Base-by-base conservation (phyloP, 1,140 invertebrate genomes). In the Hermatobates lingyangjiaoensis region DNA sequence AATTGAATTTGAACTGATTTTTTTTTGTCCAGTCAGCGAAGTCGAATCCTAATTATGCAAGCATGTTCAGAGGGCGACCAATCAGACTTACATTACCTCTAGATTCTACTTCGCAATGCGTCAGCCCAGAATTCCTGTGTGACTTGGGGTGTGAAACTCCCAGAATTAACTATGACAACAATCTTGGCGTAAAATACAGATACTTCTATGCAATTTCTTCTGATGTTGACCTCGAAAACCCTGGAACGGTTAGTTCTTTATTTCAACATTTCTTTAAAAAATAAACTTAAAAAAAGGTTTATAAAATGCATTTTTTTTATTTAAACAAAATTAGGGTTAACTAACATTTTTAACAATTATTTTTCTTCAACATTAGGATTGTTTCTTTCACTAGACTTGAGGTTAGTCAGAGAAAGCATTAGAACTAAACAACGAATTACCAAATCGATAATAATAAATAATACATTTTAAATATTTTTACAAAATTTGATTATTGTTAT, bases 161-260 rank as follows among this genome's bases (percentile, higher is more conserved):
- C 0, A 70, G 79, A 44, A 79, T 91, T 48, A 79, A 88, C 68
- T 84, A 85, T 53, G 74, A 80, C 23, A 59, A 62, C 15, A 71
- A 70, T 64, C 72, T 80, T 50, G 83, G 83, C 58, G 68, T 62
- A 52, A 60, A 62, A 5, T 92, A 93, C 63, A 70, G 76, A 50
- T 92, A 83, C 64, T 91, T 90, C 62, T 93, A 92, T 61, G 87
- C 84, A 0, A 88, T 90, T 42, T 86, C 83, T 54, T 81, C 82
- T 14, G 86, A 90, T 65, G 83, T 89, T 1, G 85, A 89, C 63
- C 66, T 75, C 2, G 73, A 79, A 2, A 81, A 83, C 68, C 83
- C 85, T 3, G 86, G 85, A 60, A 77, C 76, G 40, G 83, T 87
- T 68, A 72, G 68, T 61, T 55, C n/a, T 38, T 44, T 51, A 28